Evolutionary conservation across 2,113 vertebrate genomes (phyloP), one percentile per base, ranked within the genome.

Genomic region (Kryptolebias marmoratus): DNA sequence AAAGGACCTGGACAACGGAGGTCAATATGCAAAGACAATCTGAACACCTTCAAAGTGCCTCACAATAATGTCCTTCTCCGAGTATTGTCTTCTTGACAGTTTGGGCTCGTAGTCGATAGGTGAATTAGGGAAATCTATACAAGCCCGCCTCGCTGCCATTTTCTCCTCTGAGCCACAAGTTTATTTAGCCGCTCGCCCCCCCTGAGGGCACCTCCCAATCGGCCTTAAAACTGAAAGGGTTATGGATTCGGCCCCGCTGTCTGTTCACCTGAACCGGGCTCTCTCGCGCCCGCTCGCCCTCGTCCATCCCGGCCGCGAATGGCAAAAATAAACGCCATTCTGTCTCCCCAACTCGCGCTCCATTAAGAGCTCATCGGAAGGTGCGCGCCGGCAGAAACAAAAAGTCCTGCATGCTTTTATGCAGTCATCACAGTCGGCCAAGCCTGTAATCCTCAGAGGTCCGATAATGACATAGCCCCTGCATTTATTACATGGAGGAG

Each of bases 381-480:
- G 87, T 90, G 88, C 68, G 75, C 72, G 64, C 89, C 79, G 83
- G 81, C 82, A 87, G 90, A 91, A 92, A 94, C 91, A 92, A 91
- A 93, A 22, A 93, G 91, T 89, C 89, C 88, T 87, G 90, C 84
- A 84, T 89, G 91, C 89, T 94, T 93, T 94, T 94, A 92, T 93
- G 91, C 92, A 91, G 93, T 90, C 92, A 92, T 94, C 93, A 91
- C 91, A 93, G 91, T 88, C 92, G 91, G 91, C 91, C 92, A 92
- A 92, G 92, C 91, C 91, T 91, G 92, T 93, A 94, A 93, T 94
- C 92, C 93, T 94, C 91, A 81, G 91, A 88, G 91, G 91, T 90
- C 89, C 87, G 90, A 93, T 94, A 94, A 94, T 93, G 93, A 93
- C 93, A 94, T 90, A 91, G 91, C 85, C 90, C 89, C 92, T 94